A percentile compares a stretch with the other conserved stretches of the same genome.
Conservation (phyloP, 2,797 vertebrate genomes). For the Pangasius macronema region DNA sequence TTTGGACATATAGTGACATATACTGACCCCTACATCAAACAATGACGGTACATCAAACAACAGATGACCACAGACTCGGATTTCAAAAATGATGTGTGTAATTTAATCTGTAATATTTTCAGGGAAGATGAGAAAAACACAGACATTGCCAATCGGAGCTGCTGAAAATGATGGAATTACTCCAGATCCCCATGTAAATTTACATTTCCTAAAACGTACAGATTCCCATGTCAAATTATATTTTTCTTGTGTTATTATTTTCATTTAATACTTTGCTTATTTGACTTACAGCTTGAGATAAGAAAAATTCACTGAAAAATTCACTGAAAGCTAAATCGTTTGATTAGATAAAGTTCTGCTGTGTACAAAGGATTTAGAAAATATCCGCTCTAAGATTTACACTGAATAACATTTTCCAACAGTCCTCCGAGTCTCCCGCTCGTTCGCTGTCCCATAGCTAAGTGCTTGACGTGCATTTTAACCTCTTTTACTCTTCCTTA, state of each 20-base stretch:
- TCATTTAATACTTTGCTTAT: background rate
- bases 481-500: background rate
- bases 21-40: background rate
- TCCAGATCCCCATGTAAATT: background rate
- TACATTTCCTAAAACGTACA: background rate
- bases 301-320: background rate
- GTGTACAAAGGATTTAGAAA: background rate
- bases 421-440: background rate
- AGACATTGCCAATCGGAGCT: background rate
- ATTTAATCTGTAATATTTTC: background rate
- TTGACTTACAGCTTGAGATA: background rate
- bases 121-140: background rate
- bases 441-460: background rate
- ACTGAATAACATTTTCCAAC: background rate
- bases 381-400: background rate
- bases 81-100: no score
- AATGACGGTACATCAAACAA: background rate
- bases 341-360: background rate
- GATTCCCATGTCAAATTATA: background rate
- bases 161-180: background rate
- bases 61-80: background rate
- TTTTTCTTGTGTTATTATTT: background rate
- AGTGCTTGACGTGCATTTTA: background rate
- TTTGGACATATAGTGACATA: background rate
- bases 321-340: background rate